phyloP scores from a whole-genome alignment of 2,797 vertebrate species.

The Coranthus polyacanthus region DNA sequence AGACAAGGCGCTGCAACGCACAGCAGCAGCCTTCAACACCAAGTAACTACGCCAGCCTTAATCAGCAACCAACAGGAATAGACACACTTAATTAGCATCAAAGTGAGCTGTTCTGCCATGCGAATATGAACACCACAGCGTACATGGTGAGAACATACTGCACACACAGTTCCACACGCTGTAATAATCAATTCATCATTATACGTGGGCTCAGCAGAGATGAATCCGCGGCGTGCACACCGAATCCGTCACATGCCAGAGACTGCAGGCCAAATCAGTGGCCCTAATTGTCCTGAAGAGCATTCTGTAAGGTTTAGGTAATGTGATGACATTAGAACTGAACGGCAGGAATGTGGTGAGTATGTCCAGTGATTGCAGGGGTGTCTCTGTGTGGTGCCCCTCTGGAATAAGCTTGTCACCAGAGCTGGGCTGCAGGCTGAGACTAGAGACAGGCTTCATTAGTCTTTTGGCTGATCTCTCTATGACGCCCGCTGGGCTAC shows the following conservation, averaged over 20 bases:
- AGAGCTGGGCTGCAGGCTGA: conserved; percentile 64
- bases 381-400: conserved; percentile 62
- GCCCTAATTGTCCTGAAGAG: conserved; percentile 44
- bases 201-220: conserved; percentile 39
- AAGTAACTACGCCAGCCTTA: conserved; percentile 60
- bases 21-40: conserved; percentile 81
- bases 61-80: conserved; percentile 69
- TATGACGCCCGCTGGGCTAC: conserved; percentile 50
- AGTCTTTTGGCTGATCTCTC: conserved; percentile 70
- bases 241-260: conserved; percentile 53
- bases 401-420: conserved; percentile 66
- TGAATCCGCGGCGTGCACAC: conserved; percentile 32
- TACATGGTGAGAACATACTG: conserved; percentile 47
- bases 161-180: conserved; percentile 33
- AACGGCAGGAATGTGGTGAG: conserved; percentile 69
- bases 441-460: conserved; percentile 71
- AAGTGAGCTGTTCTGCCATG: conserved; percentile 38
- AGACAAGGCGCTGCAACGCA: conserved; percentile 66
- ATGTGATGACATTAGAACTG: conserved; percentile 73
- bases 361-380: conserved; percentile 75
- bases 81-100: conserved; percentile 77
- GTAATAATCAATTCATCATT: conserved; percentile 36
- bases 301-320: conserved; percentile 71
- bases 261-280: conserved; percentile 63
- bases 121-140: conserved; percentile 29